Conservation (phyloP, 2,888 invertebrate species). For the Linnaemya tessellans region DNA sequence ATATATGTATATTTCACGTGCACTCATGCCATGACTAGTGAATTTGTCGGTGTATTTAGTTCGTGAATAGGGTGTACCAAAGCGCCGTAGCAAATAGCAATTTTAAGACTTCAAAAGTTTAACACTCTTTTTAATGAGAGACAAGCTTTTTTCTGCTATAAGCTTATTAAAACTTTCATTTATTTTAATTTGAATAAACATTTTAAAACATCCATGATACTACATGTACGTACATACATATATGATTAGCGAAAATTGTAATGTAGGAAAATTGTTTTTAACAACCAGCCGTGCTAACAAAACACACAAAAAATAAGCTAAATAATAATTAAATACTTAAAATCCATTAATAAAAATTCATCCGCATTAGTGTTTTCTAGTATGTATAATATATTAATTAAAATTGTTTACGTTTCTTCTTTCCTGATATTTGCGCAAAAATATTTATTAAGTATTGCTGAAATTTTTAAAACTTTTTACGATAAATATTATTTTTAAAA, state of each 20-base stretch:
- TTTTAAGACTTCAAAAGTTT: background rate
- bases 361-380: slow-evolving; percentile 39
- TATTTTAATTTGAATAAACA: slow-evolving; percentile 20
- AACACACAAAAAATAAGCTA: slow-evolving; percentile 30
- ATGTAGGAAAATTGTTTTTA: slow-evolving; percentile 42
- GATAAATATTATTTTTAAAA: background rate
- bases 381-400: slow-evolving; percentile 16
- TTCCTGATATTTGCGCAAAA: slow-evolving; percentile 6
- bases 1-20: no score
- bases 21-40: no score
- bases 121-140: slow-evolving; percentile 20
- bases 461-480: background rate
- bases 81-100: background rate
- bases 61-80: background rate
- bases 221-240: no score
- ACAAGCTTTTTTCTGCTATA: slow-evolving; percentile 30
- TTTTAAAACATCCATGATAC: slow-evolving; percentile 16
- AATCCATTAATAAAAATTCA: slow-evolving; percentile 62
- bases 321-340: slow-evolving; percentile 53
- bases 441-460: slow-evolving; percentile 10
- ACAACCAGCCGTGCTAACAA: slow-evolving; percentile 15
- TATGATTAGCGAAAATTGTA: slow-evolving; percentile 30
- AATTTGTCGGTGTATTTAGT: no score
- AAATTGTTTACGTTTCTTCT: slow-evolving; percentile 50
- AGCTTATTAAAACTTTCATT: slow-evolving; percentile 51